Conservation (phyloP, 2,113 vertebrate species). For the Crotophaga sulcirostris region DNA sequence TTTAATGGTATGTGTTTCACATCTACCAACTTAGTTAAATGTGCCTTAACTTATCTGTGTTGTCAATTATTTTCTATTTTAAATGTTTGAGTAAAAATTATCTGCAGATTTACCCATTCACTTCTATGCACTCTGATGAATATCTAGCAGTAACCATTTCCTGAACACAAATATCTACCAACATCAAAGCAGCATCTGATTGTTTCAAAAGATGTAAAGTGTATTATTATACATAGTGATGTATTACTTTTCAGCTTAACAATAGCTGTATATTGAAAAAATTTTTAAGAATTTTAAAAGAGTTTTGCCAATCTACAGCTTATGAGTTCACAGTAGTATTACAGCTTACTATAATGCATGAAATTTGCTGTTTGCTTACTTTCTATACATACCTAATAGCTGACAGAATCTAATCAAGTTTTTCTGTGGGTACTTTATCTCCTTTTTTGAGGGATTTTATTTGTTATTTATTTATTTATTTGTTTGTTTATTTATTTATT, state of each 20-base stretch:
- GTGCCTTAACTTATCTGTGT: not conserved
- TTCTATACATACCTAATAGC: not conserved
- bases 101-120: not conserved
- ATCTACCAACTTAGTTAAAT: not conserved
- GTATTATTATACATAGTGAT: not conserved
- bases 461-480: too few species aligned
- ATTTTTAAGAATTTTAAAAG: not conserved
- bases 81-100: not conserved
- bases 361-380: not conserved
- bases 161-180: not conserved
- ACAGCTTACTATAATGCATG: not conserved
- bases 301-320: not conserved
- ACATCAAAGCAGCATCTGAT: not conserved
- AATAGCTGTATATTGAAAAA: not conserved
- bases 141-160: not conserved
- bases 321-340: not conserved
- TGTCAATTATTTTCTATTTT: not conserved
- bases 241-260: not conserved
- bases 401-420: not conserved
- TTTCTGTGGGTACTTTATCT: not conserved
- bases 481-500: too few species aligned
- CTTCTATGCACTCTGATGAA: not conserved
- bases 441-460: fast-evolving
- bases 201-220: not conserved
- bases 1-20: not conserved